Base-by-base conservation (phyloP, 2,113 vertebrate genomes). In the sheep (Ovis aries) region DNA sequence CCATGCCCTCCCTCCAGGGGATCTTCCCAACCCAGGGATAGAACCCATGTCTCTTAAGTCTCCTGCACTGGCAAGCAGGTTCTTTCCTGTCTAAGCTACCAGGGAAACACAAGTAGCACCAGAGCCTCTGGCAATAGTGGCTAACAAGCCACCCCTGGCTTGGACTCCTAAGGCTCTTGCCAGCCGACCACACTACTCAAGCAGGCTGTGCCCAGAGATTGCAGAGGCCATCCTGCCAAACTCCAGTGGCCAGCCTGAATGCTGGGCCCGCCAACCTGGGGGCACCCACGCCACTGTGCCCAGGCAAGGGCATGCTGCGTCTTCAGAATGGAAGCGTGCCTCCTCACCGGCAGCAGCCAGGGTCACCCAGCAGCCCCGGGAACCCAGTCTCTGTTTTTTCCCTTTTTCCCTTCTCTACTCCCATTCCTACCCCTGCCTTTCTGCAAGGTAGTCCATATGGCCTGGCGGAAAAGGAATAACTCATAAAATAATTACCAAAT, bases 401-500 rank as follows among this genome's bases (percentile, higher is more conserved):
- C 53, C 31, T 31, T 81, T 62, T 57, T 8, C 16, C 50, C 53
- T 83, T 62, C 43, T 33, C 36, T 14, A 48, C 25, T 3, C 7
- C 50, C 40, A 81, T 40, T 91, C 16, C 57, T n/a, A 31, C 1
- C 50, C 50, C 16, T 36, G 11, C 67, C 91, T 60, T 91, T 67
- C 45, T 85, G 6, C 17, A 86, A 33, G 45, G 19, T 29, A 91
- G 43, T 89, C 78, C 71, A 85, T 60, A 29, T 40, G 57, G 33
- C 57, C 78, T 50, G 27, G 71, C 0, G 60, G n/a, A 88, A 95
- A 95, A 89, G 36, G 21, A 90, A 62, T 17, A 86, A 67, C 21
- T 89, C 81, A 64, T 43, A 71, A 94, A 91, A 53, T 53, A 93
- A 80, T 50, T 88, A 64, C 53, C 74, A 88, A 92, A 81, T 45